A percentile compares a stretch with the other conserved stretches of the same genome.
These are phyloP conservation scores for Pycnomerus fuliginosus DNA, from an alignment of 2,888 invertebrate species.

Conservation along the genomic window DNA sequence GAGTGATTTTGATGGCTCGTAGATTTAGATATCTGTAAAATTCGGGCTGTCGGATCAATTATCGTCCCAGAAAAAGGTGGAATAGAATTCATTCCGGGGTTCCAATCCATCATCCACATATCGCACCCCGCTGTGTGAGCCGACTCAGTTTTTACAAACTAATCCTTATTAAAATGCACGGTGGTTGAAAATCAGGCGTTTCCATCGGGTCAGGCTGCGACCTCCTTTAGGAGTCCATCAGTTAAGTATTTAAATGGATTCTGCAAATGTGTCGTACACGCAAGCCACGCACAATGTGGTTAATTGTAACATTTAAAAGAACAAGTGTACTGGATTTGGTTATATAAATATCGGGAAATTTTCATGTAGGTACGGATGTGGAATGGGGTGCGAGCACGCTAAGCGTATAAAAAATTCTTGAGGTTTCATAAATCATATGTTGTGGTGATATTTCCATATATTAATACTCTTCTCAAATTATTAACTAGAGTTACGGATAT, in stretches of 20 bases:
- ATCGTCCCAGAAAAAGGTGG: no score
- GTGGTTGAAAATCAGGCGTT: constrained; percentile 10
- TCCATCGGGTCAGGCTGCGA: constrained; percentile 7
- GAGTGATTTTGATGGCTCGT: no score
- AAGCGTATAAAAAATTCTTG: constrained; percentile 4
- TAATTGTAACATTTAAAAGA: constrained; percentile 13
- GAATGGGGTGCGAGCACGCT: constrained; percentile 13
- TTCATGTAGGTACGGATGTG: constrained; percentile 6
- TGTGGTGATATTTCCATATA: constrained; percentile 18
- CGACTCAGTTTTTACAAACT: constrained; percentile 24
- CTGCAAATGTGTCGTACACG: constrained; percentile 22
- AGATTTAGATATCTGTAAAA: no score
- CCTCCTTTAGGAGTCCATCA: constrained; percentile 17
- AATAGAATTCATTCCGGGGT: no score
- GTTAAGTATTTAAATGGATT: constrained; percentile 19
- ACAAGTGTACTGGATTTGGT: not conserved
- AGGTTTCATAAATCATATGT: constrained; percentile 15
- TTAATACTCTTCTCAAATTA: constrained; percentile 28
- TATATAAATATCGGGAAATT: constrained; percentile 4
- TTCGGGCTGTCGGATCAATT: no score
- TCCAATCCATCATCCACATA: constrained; percentile 25
- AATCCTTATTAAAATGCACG: constrained; percentile 24
- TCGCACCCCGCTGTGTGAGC: constrained; percentile 26
- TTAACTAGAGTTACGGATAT: constrained; percentile 23
- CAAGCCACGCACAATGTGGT: constrained; percentile 21